Conservation (phyloP, 1,140 invertebrate genomes). For the Saccostrea echinata region DNA sequence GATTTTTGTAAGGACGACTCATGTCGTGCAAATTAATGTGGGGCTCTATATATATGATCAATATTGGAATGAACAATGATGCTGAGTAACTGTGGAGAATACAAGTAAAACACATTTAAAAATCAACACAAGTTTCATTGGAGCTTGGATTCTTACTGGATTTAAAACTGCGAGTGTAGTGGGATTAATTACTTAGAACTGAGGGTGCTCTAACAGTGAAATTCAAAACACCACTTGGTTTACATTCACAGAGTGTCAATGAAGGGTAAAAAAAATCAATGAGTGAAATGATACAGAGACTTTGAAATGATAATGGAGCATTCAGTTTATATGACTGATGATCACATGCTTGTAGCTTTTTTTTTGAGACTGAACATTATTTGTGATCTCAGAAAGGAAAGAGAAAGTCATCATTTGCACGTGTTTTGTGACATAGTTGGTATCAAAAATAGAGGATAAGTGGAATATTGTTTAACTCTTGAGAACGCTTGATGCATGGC, state of each 20-base stretch:
- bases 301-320: conserved; percentile 28
- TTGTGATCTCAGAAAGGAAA: background rate
- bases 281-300: conserved; percentile 24
- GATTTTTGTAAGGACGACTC: background rate
- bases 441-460: background rate
- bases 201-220: background rate
- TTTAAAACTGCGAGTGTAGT: background rate
- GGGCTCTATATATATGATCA: background rate
- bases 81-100: background rate
- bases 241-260: background rate
- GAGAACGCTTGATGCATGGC: conserved; percentile 25
- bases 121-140: background rate
- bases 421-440: background rate
- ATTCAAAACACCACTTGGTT: conserved; percentile 20
- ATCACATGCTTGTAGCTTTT: conserved; percentile 3
- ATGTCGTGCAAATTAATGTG: background rate
- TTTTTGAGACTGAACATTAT: background rate
- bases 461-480: background rate
- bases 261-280: conserved; percentile 35
- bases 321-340: background rate
- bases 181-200: background rate
- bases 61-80: background rate
- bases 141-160: background rate
- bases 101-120: background rate
- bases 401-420: background rate